Base-by-base conservation (phyloP, 2,113 vertebrate species). In the Carassius gibelio region DNA sequence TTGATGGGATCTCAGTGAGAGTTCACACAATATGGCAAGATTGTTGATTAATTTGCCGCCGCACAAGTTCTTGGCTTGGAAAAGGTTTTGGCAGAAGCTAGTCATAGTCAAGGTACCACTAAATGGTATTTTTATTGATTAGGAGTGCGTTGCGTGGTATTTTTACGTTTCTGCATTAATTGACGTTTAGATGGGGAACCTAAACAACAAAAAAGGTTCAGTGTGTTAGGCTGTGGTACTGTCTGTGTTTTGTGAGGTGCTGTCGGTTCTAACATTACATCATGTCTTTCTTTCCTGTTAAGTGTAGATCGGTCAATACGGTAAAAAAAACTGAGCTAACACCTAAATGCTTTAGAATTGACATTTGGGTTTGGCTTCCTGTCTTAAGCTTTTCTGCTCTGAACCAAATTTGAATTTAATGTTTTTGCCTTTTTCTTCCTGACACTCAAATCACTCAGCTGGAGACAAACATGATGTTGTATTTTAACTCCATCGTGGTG, bases 21-120 rank as follows among this genome's bases (percentile, higher is more conserved):
- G 86, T 82, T 84, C 71, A 85, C 75, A 36, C 72, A 83, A 8
- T 82, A 61, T 83, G 81, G 59, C 74, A 52, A 81, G 79, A 84
- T 84, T 86, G 81, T 84, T 88, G 80, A 81, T 87, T 76, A 76
- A 86, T 84, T 79, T 87, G 84, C 52, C 81, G 66, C 84, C 55
- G 10, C 75, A 62, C 66, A 50, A 83, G 71, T 71, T 72, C 76
- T 86, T 75, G 75, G 75, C 66, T 81, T 81, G 71, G 82, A 74
- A 48, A 76, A 74, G 42, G 21, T 88, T 83, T 83, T 86, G 75
- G 71, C 71, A n/a, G 66, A n/a, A 26, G 50, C 59, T 88, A 69
- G 78, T 68, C 76, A 57, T 81, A 85, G 68, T 72, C 75, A 77
- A 84, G 75, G 81, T 88, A 62, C 69, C 57, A 75, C 79, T 69